Conservation (phyloP, 2,888 invertebrate genomes). For the Willowsia nigromaculata region DNA sequence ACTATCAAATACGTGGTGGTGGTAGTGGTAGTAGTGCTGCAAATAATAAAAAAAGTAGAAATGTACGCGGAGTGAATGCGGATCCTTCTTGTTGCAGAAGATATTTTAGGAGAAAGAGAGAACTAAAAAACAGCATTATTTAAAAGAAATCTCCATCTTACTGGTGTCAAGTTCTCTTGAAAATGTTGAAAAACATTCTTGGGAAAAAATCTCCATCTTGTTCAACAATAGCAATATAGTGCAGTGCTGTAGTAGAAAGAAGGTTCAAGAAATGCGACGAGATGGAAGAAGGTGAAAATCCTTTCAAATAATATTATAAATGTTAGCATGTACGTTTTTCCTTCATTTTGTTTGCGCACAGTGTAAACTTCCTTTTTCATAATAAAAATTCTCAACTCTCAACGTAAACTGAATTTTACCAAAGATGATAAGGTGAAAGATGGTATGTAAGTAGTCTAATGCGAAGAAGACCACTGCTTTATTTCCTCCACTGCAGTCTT, state of each 20-base stretch:
- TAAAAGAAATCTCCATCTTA: not conserved
- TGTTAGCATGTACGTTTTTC: not conserved
- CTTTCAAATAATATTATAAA: not conserved
- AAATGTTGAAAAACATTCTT: not conserved
- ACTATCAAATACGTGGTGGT: not conserved
- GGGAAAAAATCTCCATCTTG: not conserved
- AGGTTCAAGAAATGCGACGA: not conserved
- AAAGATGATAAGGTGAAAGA: not conserved
- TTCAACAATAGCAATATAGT: not conserved
- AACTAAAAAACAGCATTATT: not conserved
- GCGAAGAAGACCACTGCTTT: not conserved
- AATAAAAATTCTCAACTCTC: not conserved
- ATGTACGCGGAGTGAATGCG: conserved; percentile 6
- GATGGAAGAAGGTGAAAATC: not conserved
- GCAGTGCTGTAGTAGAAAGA: not conserved
- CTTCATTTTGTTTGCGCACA: not conserved
- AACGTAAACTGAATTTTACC: not conserved
- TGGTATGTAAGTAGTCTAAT: not conserved
- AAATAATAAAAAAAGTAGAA: conserved; percentile 3
- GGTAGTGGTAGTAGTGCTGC: too few species aligned
- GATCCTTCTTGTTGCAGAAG: not conserved
- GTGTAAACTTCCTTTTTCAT: not conserved
- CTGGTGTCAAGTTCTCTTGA: conserved; percentile 25
- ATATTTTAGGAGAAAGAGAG: not conserved
- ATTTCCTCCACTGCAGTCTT: not conserved